Conservation (phyloP, 2,113 vertebrate species). For the Panthera leo region DNA sequence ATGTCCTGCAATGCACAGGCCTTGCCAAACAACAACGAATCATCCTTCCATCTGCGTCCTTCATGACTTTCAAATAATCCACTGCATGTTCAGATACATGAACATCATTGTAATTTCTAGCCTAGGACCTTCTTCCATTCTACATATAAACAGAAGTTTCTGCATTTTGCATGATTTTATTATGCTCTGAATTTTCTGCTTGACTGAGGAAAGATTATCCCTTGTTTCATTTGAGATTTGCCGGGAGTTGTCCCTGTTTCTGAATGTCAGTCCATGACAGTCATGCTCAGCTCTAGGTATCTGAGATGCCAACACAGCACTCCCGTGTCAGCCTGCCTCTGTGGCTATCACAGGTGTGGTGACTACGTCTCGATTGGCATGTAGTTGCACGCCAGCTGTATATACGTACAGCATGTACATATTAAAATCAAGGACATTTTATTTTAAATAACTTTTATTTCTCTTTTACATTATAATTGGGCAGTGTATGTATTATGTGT, state of each 20-base stretch:
- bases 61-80: background rate
- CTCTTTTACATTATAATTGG: background rate
- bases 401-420: background rate
- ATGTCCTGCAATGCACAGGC: background rate
- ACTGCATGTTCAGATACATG: background rate
- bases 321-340: background rate
- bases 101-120: background rate
- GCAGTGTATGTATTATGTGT: background rate
- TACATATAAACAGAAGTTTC: background rate
- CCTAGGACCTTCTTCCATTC: background rate
- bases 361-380: background rate
- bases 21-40: background rate
- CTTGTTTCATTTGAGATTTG: conserved; percentile 34
- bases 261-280: background rate
- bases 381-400: background rate
- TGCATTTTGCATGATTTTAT: background rate
- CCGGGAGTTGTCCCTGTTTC: background rate
- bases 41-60: background rate
- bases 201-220: conserved; percentile 6
- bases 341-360: background rate
- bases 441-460: background rate
- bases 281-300: background rate
- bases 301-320: background rate
- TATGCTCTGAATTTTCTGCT: conserved; percentile 36
- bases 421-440: conserved; percentile 9